Conservation (phyloP, 2,888 invertebrate genomes). For the Drosophila mimica region DNA sequence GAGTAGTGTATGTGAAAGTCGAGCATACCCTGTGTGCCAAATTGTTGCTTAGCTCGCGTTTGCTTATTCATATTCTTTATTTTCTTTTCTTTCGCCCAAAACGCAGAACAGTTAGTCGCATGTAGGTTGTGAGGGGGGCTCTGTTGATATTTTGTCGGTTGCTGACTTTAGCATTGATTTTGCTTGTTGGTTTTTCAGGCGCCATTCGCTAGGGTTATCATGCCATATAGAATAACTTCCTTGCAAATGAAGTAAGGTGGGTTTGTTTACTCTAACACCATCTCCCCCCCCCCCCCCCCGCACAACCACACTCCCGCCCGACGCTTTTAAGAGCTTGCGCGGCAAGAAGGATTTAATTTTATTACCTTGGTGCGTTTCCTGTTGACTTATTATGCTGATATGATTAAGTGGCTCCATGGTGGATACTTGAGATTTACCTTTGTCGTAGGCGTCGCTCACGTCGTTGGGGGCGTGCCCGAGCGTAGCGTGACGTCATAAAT, state of each 20-base stretch:
- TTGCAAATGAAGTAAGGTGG: neutral
- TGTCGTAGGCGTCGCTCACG: constrained; percentile 11
- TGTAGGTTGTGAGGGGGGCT: neutral
- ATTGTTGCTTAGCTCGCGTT: constrained; percentile 22
- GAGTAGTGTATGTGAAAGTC: neutral
- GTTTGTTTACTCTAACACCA: neutral
- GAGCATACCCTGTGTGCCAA: neutral
- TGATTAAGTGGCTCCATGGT: constrained; percentile 70
- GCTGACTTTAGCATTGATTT: constrained; percentile 57
- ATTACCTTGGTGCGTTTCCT: constrained; percentile 63
- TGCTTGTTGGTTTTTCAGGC: constrained; percentile 45
- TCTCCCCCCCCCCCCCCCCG: neutral
- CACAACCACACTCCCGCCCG: neutral
- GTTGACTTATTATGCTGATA: constrained; percentile 79
- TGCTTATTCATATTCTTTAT: constrained; percentile 40
- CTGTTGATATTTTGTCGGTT: neutral
- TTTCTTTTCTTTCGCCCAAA: constrained; percentile 27
- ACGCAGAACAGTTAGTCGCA: constrained; percentile 15
- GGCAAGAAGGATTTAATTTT: constrained; percentile 81
- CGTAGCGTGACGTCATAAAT: constrained; percentile 13
- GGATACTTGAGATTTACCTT: constrained; percentile 35
- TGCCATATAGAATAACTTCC: constrained; percentile 16
- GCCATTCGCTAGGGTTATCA: constrained; percentile 23
- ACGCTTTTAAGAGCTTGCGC: constrained; percentile 32
- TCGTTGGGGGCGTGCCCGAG: constrained; percentile 22